A percentile compares a stretch with the other conserved stretches of the same genome.
Evolutionary conservation across 2,888 invertebrate species (phyloP).

Genomic region (Ichneumon xanthorius): DNA sequence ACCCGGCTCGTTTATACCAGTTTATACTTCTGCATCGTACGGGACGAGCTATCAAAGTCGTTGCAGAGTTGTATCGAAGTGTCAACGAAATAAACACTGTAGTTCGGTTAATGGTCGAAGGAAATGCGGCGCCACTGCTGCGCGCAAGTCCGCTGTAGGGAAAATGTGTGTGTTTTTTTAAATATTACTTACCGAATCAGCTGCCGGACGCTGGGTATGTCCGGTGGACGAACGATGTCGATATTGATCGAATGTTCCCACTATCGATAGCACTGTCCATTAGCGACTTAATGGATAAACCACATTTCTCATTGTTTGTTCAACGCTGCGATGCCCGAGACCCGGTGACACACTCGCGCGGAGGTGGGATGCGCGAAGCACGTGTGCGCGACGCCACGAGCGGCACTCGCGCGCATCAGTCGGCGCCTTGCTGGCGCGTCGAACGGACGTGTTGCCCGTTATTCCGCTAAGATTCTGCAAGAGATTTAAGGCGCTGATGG

Average conservation of each 20-base stretch:
- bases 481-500: not conserved
- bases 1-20: not conserved
- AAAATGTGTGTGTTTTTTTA: not conserved
- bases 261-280: not conserved
- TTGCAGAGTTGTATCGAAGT: not conserved
- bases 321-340: not conserved
- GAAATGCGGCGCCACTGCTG: not conserved
- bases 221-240: not conserved
- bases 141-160: not conserved
- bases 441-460: not conserved
- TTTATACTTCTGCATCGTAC: not conserved
- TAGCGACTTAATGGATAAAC: not conserved
- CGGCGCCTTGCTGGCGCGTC: not conserved
- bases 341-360: not conserved
- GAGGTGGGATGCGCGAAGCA: not conserved
- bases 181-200: not conserved
- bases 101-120: not conserved
- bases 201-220: not conserved
- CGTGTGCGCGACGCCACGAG: not conserved
- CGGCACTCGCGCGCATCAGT: slow-evolving; percentile 4
- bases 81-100: not conserved
- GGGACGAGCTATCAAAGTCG: not conserved
- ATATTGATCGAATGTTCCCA: not conserved
- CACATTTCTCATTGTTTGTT: slow-evolving; percentile 3
- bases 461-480: not conserved